Percentiles rank a stretch among this genome's conserved stretches.
phyloP scores from a whole-genome alignment of 92 coral and sea anemone genomes.

The Parazoanthus swiftii region DNA sequence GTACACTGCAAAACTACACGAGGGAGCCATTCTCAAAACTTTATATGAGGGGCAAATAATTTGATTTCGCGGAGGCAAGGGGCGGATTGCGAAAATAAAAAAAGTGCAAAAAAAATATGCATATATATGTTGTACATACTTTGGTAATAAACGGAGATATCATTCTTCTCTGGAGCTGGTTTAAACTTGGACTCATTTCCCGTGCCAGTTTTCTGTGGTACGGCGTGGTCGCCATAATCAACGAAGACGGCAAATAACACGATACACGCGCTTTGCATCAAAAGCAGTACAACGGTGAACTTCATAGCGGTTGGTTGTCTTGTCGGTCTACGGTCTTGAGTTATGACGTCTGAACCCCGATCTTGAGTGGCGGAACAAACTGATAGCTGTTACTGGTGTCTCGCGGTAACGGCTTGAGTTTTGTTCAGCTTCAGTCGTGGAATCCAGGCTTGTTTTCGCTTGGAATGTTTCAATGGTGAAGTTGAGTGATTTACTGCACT shows the following conservation, averaged over 20 bases:
- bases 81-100: too few species aligned
- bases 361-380: background rate
- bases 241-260: slow-evolving; percentile 69
- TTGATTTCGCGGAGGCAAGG: too few species aligned
- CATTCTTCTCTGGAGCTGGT: slow-evolving; percentile 27
- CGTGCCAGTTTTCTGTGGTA: slow-evolving; percentile 51
- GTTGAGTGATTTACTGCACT: too few species aligned
- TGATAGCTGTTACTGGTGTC: background rate
- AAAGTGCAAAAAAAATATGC: too few species aligned
- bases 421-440: too few species aligned
- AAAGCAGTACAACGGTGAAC: slow-evolving; percentile 60
- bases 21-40: too few species aligned
- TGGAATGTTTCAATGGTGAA: too few species aligned
- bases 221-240: slow-evolving; percentile 78
- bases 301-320: slow-evolving; percentile 30
- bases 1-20: too few species aligned
- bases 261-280: slow-evolving; percentile 67
- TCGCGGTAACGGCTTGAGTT: background rate
- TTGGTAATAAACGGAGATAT: slow-evolving; percentile 44
- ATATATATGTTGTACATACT: slow-evolving; percentile 25
- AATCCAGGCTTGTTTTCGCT: too few species aligned
- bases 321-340: background rate
- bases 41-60: too few species aligned
- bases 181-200: background rate
- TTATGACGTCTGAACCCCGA: background rate